phyloP scores from a whole-genome alignment of 2,888 invertebrate species.

The Hypomecis punctinalis region DNA sequence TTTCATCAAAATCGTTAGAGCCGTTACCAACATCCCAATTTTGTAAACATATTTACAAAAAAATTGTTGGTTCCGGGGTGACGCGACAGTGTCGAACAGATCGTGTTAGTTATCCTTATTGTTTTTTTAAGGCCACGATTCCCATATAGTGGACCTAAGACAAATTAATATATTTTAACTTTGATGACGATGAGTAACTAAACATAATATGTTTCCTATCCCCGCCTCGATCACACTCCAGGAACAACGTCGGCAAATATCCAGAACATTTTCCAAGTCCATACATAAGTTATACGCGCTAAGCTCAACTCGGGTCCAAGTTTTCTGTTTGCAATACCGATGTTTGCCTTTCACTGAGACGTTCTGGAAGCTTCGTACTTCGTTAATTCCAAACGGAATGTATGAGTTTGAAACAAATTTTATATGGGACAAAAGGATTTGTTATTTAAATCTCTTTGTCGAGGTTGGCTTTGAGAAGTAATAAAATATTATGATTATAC shows the following conservation, averaged over 20 bases:
- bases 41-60: too few relatives aligned
- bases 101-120: too few relatives aligned
- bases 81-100: too few relatives aligned
- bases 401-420: constrained; percentile 25
- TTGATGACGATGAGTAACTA: not conserved
- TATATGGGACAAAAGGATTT: constrained; percentile 15
- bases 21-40: too few relatives aligned
- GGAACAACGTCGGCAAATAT: constrained; percentile 36
- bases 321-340: constrained; percentile 38
- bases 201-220: not conserved
- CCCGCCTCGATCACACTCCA: not conserved
- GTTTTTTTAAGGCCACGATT: too few relatives aligned
- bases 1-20: too few relatives aligned
- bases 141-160: too few relatives aligned
- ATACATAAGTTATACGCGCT: constrained; percentile 40
- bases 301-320: constrained; percentile 39
- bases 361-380: constrained; percentile 32
- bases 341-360: constrained; percentile 43
- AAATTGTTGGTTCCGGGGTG: too few relatives aligned
- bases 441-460: not conserved
- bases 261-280: constrained; percentile 39
- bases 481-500: too few relatives aligned
- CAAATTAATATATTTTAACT: too few relatives aligned
- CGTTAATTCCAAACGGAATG: constrained; percentile 40
- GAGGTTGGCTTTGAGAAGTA: not conserved